Conservation (phyloP, 2,113 vertebrate genomes). For the Vulpes vulpes region DNA sequence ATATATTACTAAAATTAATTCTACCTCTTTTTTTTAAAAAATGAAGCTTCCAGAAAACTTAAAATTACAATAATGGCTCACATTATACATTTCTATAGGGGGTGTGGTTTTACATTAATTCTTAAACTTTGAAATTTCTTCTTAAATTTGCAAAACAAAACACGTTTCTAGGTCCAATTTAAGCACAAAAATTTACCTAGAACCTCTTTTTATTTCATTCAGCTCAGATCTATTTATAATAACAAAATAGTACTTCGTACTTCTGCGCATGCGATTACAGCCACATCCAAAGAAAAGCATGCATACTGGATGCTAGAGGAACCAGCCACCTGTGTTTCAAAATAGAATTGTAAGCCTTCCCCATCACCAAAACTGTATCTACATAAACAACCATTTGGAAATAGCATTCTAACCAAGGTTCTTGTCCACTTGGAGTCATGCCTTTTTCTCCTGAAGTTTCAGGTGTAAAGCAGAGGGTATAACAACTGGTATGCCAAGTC, state of each 20-base stretch:
- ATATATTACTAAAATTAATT: not conserved
- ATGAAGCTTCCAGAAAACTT: slow-evolving; percentile 33
- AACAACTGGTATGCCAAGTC: not conserved
- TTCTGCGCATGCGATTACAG: slow-evolving; percentile 85
- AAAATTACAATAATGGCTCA: not conserved
- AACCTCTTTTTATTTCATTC: slow-evolving; percentile 10
- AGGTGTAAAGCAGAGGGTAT: not conserved
- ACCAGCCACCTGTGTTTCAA: slow-evolving; percentile 84
- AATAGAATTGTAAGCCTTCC: slow-evolving; percentile 78
- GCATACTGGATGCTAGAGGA: slow-evolving; percentile 83
- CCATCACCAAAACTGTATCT: slow-evolving; percentile 85
- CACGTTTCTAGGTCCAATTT: slow-evolving; percentile 19
- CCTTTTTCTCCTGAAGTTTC: not conserved
- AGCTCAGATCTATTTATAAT: slow-evolving; percentile 87
- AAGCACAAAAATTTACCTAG: slow-evolving; percentile 6
- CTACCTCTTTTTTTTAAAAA: not conserved
- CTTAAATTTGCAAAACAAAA: slow-evolving; percentile 31
- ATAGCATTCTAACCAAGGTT: slow-evolving; percentile 83
- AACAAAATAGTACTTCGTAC: slow-evolving; percentile 66
- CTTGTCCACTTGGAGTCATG: slow-evolving; percentile 66
- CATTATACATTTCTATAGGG: not conserved
- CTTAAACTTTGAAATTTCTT: slow-evolving; percentile 13
- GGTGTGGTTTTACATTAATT: not conserved
- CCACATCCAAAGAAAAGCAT: slow-evolving; percentile 86
- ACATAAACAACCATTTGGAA: slow-evolving; percentile 88